Evolutionary conservation across 2,113 vertebrate species (phyloP).

Genomic region (Pristiophorus japonicus): DNA sequence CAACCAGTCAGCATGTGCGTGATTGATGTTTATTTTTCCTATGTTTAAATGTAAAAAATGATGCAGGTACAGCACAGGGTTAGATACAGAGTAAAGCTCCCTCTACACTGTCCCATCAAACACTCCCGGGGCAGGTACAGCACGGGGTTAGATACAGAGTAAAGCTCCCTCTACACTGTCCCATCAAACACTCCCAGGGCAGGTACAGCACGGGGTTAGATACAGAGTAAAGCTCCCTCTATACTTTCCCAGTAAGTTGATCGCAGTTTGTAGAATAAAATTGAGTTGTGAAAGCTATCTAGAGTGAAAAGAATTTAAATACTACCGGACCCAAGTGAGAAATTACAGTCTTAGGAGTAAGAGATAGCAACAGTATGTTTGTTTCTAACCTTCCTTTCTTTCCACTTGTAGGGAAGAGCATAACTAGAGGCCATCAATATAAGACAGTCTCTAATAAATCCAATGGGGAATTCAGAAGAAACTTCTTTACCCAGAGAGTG

Average conservation of each 20-base stretch:
- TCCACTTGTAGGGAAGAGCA: too few species aligned
- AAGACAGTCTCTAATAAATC: too few species aligned
- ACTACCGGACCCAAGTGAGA: not conserved
- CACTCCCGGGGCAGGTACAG: too few species aligned
- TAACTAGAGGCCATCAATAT: too few species aligned
- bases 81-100: not conserved
- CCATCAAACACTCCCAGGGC: too few species aligned
- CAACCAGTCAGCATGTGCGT: not conserved
- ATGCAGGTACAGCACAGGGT: not conserved
- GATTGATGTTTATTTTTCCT: not conserved
- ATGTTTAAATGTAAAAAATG: too few species aligned
- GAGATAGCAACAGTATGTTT: not conserved
- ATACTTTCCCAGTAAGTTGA: not conserved
- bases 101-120: not conserved
- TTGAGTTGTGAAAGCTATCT: not conserved
- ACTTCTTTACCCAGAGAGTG: too few species aligned
- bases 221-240: not conserved
- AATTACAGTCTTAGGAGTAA: not conserved
- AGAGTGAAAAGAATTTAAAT: not conserved
- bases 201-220: not conserved
- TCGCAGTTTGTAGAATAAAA: not conserved
- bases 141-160: too few species aligned
- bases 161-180: not conserved
- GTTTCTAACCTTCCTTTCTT: too few species aligned
- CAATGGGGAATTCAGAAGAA: too few species aligned